Evolutionary conservation across 92 coral and sea anemone genomes (phyloP).

Genomic region (Ricordea florida): DNA sequence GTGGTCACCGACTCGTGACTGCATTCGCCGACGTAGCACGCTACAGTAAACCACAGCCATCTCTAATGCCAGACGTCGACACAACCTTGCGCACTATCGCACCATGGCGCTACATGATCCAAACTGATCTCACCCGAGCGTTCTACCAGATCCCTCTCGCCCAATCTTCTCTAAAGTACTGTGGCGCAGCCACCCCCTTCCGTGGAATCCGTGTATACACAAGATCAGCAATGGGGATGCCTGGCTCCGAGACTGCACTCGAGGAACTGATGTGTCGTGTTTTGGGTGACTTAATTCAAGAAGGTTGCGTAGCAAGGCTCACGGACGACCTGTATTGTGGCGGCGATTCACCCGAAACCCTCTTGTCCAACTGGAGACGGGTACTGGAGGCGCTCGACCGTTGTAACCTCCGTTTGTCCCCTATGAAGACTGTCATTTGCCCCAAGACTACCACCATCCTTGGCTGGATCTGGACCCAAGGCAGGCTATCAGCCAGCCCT

Average conservation of each 20-base stretch:
- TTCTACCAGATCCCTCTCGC: conserved; percentile 48
- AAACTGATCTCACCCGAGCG: conserved; percentile 32
- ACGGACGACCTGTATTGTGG: conserved; percentile 69
- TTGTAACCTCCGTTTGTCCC: conserved; percentile 50
- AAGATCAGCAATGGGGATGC: conserved; percentile 60
- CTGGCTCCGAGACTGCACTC: conserved; percentile 46
- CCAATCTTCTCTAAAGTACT: conserved; percentile 28
- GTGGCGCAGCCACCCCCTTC: conserved; percentile 63
- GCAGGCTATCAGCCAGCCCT: conserved; percentile 48
- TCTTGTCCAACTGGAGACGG: conserved; percentile 37
- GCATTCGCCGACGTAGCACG: conserved; percentile 33
- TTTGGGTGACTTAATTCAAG: conserved; percentile 39
- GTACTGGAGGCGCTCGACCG: conserved; percentile 45
- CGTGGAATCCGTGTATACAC: conserved; percentile 46
- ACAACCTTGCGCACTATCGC: conserved; percentile 49
- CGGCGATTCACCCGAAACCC: conserved; percentile 29
- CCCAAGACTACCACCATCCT: conserved; percentile 55
- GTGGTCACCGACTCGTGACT: conserved; percentile 38
- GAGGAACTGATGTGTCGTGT: conserved; percentile 61
- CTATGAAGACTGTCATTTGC: conserved; percentile 56
- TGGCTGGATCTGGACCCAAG: conserved; percentile 62
- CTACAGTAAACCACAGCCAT: conserved; percentile 34
- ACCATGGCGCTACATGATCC: conserved; percentile 41
- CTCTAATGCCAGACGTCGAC: conserved; percentile 39
- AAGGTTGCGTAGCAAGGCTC: conserved; percentile 51